A percentile compares a stretch with the other conserved stretches of the same genome.
Conservation (phyloP, 2,113 vertebrate genomes). For the Connochaetes taurinus region DNA sequence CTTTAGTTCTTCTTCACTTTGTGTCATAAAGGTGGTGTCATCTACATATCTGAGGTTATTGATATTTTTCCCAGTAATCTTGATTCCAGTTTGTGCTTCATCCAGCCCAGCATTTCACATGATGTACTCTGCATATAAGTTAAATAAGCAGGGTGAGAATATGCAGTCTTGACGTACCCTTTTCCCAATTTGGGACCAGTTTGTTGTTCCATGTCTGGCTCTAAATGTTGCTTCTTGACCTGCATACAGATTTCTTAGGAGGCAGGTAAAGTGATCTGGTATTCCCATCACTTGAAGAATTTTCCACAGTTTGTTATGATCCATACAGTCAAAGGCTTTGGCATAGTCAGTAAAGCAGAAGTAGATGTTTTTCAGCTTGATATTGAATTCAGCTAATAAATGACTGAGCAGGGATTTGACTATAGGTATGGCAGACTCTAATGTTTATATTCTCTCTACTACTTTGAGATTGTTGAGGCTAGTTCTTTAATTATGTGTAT, state of each 20-base stretch:
- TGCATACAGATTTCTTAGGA: neutral
- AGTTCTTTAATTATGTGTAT: neutral
- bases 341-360: neutral
- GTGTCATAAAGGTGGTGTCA: neutral
- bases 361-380: neutral
- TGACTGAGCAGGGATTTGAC: neutral
- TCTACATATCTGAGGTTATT: neutral
- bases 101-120: neutral
- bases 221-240: neutral
- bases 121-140: neutral
- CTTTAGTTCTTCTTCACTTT: neutral
- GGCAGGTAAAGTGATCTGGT: neutral
- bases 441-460: neutral
- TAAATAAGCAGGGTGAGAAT: neutral
- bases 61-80: neutral
- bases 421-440: neutral
- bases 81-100: neutral
- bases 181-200: neutral
- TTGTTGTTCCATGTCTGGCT: neutral
- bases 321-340: neutral
- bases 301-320: neutral
- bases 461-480: neutral
- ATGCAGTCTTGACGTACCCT: neutral
- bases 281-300: neutral
- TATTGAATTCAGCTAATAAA: neutral